Conservation (phyloP, 2,113 vertebrate species). For the Erpornis zantholeuca region DNA sequence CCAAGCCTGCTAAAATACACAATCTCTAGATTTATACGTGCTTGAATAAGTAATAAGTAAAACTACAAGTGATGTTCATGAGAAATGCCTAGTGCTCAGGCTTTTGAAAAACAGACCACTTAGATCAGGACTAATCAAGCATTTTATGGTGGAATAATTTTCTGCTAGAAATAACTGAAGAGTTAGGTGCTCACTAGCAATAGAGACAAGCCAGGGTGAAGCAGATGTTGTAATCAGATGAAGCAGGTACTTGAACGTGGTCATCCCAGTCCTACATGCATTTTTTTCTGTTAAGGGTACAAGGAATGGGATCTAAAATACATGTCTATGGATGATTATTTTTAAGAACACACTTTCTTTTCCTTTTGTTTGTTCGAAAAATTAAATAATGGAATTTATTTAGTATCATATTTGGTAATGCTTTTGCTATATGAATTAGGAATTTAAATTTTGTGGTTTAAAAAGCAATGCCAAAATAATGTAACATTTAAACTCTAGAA, state of each 20-base stretch:
- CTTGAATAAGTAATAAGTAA: not conserved
- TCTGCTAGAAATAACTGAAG: not conserved
- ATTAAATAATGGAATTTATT: not conserved
- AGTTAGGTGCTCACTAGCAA: not conserved
- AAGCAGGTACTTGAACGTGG: not conserved
- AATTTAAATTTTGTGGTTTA: not conserved
- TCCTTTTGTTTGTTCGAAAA: not conserved
- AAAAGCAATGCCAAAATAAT: not conserved
- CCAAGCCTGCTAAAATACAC: not conserved
- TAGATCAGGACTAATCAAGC: conserved; percentile 7
- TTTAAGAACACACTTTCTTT: not conserved
- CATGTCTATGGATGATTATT: not conserved
- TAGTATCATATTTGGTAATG: not conserved
- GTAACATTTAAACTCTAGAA: not conserved
- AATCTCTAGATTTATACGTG: not conserved
- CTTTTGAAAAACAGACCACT: not conserved
- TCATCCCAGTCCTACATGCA: not conserved
- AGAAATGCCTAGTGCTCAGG: not conserved
- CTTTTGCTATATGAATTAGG: not conserved
- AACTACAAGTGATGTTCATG: not conserved
- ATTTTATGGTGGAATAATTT: not conserved
- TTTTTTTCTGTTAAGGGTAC: not conserved
- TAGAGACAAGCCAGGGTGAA: not conserved
- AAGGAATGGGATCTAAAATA: not conserved
- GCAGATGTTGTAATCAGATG: not conserved